phyloP scores from a whole-genome alignment of 2,113 vertebrate genomes.

The Coptodon rendalli region DNA sequence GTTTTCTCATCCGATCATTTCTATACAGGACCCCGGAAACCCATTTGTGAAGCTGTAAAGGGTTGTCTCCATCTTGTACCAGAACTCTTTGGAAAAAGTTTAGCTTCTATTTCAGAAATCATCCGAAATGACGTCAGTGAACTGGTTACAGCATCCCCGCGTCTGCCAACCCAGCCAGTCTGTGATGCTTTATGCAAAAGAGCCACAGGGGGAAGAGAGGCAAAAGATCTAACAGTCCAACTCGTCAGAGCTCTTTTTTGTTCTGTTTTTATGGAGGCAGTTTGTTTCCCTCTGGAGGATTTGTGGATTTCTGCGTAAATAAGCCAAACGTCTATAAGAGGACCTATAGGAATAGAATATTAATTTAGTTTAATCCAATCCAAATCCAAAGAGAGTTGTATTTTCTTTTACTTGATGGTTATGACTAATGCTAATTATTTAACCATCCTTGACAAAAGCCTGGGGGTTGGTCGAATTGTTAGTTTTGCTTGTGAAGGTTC shows the following conservation, averaged over 20 bases:
- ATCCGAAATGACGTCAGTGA: not conserved
- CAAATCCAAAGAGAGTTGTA: not conserved
- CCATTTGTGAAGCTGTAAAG: not conserved
- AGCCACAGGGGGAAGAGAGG: not conserved
- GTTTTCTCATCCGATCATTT: not conserved
- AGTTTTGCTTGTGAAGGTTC: not conserved
- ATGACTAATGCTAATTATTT: not conserved
- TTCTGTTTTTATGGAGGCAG: not conserved
- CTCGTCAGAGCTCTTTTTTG: not conserved
- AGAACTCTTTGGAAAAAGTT: not conserved
- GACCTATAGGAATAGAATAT: not conserved
- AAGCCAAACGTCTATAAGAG: not conserved
- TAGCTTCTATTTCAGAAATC: not conserved
- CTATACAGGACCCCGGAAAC: not conserved
- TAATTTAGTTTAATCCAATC: not conserved
- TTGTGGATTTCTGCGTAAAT: not conserved
- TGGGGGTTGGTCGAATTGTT: not conserved
- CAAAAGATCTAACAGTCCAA: not conserved
- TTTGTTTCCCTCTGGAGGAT: not conserved
- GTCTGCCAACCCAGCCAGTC: conserved; percentile 3
- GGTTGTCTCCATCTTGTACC: not conserved
- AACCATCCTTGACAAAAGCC: not conserved
- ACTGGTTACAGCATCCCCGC: not conserved
- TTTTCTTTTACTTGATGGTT: not conserved
- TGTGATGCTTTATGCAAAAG: conserved; percentile 20